These are phyloP conservation scores for Achatina immaculata DNA, from an alignment of 1,140 invertebrate genomes.

Conservation along the genomic window DNA sequence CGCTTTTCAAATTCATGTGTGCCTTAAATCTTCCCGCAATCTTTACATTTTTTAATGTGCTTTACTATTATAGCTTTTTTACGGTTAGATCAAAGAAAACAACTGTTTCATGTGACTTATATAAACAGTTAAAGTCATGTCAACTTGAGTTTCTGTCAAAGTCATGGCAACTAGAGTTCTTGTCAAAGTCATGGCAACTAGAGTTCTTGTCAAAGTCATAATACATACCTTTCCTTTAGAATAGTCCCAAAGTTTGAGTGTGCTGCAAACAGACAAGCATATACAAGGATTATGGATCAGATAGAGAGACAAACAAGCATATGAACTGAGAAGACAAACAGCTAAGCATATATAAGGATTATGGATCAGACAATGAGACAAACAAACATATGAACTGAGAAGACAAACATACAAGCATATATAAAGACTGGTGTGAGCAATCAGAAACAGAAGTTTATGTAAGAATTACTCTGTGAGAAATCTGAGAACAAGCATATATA, in stretches of 20 bases:
- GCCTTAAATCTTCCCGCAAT: too few relatives aligned
- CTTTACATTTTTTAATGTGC: too few relatives aligned
- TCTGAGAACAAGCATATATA: not conserved
- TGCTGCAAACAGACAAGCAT: conserved; percentile 72
- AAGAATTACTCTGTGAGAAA: not conserved
- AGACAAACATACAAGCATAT: not conserved
- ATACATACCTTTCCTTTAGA: conserved; percentile 82
- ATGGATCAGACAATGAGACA: not conserved
- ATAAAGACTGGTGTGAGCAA: not conserved
- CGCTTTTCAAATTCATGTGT: too few relatives aligned
- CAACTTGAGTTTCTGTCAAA: too few relatives aligned
- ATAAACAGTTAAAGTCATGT: too few relatives aligned
- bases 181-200: too few relatives aligned
- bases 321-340: not conserved
- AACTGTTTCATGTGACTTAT: too few relatives aligned
- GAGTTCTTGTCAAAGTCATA: too few relatives aligned
- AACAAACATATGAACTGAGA: not conserved
- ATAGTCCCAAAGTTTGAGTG: conserved; percentile 99
- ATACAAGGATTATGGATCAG: not conserved
- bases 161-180: too few relatives aligned
- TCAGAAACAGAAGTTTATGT: not conserved
- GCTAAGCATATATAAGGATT: not conserved
- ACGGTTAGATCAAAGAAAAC: too few relatives aligned
- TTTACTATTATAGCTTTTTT: too few relatives aligned
- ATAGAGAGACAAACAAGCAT: not conserved